Evolutionary conservation across 23 tunicate genomes (phyloP), one percentile per base, ranked within the genome.

Genomic region (Clavelina lepadiformis): DNA sequence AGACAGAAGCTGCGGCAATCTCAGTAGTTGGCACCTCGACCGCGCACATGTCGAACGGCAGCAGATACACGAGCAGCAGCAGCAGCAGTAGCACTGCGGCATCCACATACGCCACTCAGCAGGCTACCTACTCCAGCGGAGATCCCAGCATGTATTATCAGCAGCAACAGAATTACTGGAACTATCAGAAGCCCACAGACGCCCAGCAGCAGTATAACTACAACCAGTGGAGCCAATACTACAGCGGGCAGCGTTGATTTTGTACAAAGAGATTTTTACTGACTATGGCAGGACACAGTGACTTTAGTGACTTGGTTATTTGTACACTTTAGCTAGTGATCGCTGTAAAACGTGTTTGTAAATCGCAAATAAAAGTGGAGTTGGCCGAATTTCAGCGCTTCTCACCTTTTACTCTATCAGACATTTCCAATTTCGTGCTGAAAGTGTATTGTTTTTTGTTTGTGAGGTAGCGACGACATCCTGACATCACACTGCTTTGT

Each of bases 171-270:
- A 72, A 68, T 51, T 86, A 86, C 55, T 86, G 95, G 95, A 86
- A 86, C 46, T 86, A 86, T 45, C 72, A 80, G 34, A 75, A 63
- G 71, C 71, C 81, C 0, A 22, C 51, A 22, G 71, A 63, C 31
- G 57, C 72, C 18, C 45, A 53, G 3, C 27, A 35, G 19, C 47
- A 64, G 38, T 77, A 81, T 32, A 74, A 70, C 38, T 72, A 86
- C 55, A 72, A 86, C 38, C 78, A 78, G 57, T 86, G 95, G 95
- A 66, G 80, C 28, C 95, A 86, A 63, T 86, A 86, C 65, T 86
- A 82, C 32, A 67, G 59, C 37, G n/a, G 34, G 25, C 93, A 75
- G 62, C 82, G 68, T 29, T 54, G 63, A 76, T 41, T 41, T 41
- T 8, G 49, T 41, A 41, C 15, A 41, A 41, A 15, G 13, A 8